These are phyloP conservation scores for Mungos mungo DNA, from an alignment of 2,113 vertebrate species.

Conservation along the genomic window DNA sequence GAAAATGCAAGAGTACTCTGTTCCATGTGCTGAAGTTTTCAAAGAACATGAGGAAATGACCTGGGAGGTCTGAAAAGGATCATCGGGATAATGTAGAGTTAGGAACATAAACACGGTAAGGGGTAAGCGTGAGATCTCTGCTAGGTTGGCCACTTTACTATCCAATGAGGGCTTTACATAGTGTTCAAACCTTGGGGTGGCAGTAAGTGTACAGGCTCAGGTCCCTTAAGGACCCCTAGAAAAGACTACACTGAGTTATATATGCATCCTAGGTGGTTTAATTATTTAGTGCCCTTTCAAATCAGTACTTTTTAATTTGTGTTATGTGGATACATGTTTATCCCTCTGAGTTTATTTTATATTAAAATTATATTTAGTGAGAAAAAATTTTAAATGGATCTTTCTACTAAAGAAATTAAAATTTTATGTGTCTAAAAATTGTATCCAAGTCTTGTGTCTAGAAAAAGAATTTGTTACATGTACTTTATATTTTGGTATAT, in stretches of 20 bases:
- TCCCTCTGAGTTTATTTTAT: background rate
- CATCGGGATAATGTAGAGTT: background rate
- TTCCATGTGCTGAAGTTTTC: background rate
- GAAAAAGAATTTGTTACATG: background rate
- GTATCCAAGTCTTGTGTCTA: background rate
- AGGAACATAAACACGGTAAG: background rate
- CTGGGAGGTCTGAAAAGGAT: background rate
- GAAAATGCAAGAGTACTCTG: background rate
- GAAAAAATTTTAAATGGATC: background rate
- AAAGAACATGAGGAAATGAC: background rate
- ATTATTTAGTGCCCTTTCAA: background rate
- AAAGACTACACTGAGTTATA: background rate
- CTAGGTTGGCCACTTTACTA: background rate
- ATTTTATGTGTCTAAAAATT: background rate
- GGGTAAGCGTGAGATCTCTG: background rate
- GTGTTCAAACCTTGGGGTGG: background rate
- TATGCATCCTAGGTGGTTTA: background rate
- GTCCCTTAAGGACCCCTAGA: background rate
- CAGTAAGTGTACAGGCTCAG: background rate
- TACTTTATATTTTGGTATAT: background rate
- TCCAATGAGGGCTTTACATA: background rate
- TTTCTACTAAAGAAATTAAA: slow-evolving; percentile 12
- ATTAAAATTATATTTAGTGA: background rate
- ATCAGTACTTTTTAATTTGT: background rate
- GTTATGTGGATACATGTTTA: background rate